phyloP scores from a whole-genome alignment of 1,140 invertebrate genomes.

The Drosophila rhopaloa region DNA sequence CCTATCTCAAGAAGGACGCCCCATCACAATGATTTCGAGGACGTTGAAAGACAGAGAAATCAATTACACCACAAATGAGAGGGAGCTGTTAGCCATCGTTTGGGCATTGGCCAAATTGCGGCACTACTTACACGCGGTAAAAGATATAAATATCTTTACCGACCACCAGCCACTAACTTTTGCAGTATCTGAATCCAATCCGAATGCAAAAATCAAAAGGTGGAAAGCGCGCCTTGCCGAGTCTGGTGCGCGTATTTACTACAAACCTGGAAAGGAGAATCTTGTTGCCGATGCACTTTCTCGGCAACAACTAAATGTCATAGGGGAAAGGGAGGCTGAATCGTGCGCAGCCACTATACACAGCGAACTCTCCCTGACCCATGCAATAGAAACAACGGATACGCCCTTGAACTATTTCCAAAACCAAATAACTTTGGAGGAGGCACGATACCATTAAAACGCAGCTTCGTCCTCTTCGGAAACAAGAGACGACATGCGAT shows the following conservation, averaged over 20 bases:
- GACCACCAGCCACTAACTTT: constrained; percentile 54
- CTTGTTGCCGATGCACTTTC: too few species aligned
- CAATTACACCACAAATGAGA: neutral
- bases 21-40: neutral
- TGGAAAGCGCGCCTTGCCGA: constrained; percentile 84
- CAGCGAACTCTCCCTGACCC: too few species aligned
- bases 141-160: constrained; percentile 8
- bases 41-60: neutral
- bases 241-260: too few species aligned
- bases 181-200: constrained; percentile 84
- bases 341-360: too few species aligned
- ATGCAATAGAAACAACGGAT: too few species aligned
- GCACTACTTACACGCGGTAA: too few species aligned
- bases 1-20: neutral
- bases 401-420: constrained; percentile 5
- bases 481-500: constrained; percentile 5
- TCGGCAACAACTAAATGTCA: too few species aligned
- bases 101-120: constrained; percentile 4
- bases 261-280: too few species aligned
- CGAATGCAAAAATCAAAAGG: constrained; percentile 84
- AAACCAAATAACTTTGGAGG: neutral
- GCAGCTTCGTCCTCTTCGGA: constrained; percentile 4
- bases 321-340: too few species aligned
- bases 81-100: neutral
- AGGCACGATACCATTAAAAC: neutral